Evolutionary conservation across 2,797 vertebrate species (phyloP).

Genomic region (Benthosema pterotum): DNA sequence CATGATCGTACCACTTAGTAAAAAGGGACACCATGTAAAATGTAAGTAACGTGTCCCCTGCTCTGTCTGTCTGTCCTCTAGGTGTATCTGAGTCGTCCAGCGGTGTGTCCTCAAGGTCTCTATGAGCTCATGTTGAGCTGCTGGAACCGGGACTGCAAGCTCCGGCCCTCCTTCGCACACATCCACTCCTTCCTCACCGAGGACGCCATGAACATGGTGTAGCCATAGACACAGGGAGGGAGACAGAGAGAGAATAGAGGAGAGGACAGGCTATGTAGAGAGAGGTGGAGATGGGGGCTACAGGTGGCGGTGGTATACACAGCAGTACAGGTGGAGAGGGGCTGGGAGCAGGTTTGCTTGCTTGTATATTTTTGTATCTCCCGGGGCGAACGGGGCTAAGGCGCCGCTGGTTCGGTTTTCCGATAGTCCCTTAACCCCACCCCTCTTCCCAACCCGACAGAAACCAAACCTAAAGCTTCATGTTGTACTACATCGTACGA

Average conservation of each 20-base stretch:
- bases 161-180: conserved; percentile 87
- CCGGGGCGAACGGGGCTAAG: conserved; percentile 61
- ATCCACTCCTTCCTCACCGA: conserved; percentile 89
- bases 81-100: conserved; percentile 88
- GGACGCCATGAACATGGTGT: conserved; percentile 90
- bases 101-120: conserved; percentile 88
- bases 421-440: conserved; percentile 6
- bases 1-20: no score
- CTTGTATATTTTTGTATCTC: conserved; percentile 67
- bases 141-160: conserved; percentile 93
- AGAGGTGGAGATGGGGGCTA: conserved; percentile 6
- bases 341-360: conserved; percentile 48
- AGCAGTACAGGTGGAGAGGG: conserved; percentile 33
- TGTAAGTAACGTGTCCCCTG: no score
- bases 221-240: conserved; percentile 6
- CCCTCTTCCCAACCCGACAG: conserved; percentile 19
- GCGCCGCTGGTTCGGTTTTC: conserved; percentile 82
- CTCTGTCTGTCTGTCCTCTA: conserved; percentile 43
- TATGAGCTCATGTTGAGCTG: conserved; percentile 93
- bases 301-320: conserved; percentile 51
- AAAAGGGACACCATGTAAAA: no score
- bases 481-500: no score
- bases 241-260: neutral
- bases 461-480: conserved; percentile 22
- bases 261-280: neutral